These are phyloP conservation scores for Prinia subflava DNA, from an alignment of 2,113 vertebrate species.

Conservation along the genomic window DNA sequence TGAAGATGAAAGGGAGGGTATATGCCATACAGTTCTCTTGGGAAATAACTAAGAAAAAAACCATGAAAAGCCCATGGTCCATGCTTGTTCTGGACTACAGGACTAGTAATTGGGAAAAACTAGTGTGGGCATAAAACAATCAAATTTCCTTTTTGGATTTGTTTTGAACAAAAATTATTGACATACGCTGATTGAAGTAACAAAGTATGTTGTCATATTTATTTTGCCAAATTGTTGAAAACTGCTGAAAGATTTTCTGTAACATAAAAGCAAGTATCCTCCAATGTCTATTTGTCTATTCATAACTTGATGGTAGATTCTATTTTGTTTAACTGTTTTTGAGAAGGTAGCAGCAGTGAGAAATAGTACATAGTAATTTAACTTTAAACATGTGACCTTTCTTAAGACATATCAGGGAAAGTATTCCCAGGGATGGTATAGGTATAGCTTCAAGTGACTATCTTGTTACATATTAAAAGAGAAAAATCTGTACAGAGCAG, in stretches of 20 bases:
- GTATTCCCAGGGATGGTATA: not conserved
- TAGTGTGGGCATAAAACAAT: not conserved
- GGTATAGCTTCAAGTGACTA: not conserved
- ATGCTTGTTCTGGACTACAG: not conserved
- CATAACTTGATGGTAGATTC: not conserved
- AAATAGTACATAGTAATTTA: not conserved
- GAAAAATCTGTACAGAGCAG: slow-evolving; percentile 40
- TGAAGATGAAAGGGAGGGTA: not conserved
- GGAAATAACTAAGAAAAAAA: not conserved
- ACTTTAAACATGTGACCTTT: not conserved
- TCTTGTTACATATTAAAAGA: slow-evolving; percentile 16
- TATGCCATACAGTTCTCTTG: not conserved
- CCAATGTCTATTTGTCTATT: not conserved
- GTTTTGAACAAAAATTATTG: not conserved
- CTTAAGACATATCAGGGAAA: not conserved
- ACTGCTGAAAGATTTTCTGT: not conserved
- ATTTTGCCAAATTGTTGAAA: not conserved
- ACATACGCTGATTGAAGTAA: not conserved
- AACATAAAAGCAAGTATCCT: not conserved
- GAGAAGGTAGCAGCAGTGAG: not conserved
- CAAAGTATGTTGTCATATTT: not conserved
- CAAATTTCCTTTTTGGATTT: not conserved
- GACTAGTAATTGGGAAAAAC: not conserved
- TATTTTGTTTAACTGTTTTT: not conserved
- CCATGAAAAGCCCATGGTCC: not conserved